phyloP scores from a whole-genome alignment of 1,140 invertebrate genomes.

The Danaus melanippus region DNA sequence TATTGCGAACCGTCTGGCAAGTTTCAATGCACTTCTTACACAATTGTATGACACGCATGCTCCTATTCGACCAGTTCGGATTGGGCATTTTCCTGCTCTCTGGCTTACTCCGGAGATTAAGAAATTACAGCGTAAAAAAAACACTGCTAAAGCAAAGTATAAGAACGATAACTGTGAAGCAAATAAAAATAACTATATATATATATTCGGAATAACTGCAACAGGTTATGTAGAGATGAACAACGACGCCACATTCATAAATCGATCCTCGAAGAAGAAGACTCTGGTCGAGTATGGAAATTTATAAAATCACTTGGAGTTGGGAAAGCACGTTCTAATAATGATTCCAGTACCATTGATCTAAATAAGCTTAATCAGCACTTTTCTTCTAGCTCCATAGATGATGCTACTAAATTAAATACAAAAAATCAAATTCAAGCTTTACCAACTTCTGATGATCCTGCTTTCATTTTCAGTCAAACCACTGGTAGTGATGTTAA shows the following conservation, averaged over 20 bases:
- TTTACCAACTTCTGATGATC: too few species aligned
- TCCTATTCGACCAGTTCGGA: slow-evolving; percentile 8
- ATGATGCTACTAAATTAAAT: slow-evolving; percentile 1
- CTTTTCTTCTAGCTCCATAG: neutral
- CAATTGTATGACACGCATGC: slow-evolving; percentile 5
- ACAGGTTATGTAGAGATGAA: neutral
- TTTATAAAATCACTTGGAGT: neutral
- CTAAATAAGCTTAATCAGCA: neutral
- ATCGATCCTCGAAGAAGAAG: neutral
- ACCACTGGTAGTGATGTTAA: too few species aligned
- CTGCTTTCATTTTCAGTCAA: too few species aligned
- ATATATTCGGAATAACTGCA: neutral
- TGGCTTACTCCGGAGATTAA: slow-evolving; percentile 17
- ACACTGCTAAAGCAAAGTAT: slow-evolving; percentile 7
- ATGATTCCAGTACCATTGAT: neutral
- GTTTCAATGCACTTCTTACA: slow-evolving; percentile 4
- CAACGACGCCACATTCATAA: neutral
- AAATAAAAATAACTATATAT: neutral
- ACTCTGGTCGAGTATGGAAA: neutral
- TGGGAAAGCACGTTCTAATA: neutral
- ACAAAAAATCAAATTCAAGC: neutral
- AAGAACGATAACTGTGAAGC: neutral
- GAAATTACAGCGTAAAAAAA: slow-evolving; percentile 4
- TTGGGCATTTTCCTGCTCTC: slow-evolving; percentile 14
- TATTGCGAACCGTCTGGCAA: neutral